These are phyloP conservation scores for Auanema freiburgensis DNA, from an alignment of 2,888 invertebrate genomes.

Conservation along the genomic window DNA sequence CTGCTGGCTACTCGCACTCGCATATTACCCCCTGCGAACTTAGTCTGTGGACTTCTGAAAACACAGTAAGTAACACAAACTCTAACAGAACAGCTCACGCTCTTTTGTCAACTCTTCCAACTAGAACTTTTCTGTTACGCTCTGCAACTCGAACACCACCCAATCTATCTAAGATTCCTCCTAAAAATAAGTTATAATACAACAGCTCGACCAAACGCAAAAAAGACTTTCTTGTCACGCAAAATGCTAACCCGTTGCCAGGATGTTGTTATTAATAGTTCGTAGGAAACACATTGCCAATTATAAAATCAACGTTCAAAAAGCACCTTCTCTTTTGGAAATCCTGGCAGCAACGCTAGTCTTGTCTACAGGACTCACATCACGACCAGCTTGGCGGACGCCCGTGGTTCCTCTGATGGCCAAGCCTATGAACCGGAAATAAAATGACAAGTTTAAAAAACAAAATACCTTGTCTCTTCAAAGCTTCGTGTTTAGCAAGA, in stretches of 20 bases:
- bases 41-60: no score
- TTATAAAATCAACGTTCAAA: neutral
- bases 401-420: slow-evolving; percentile 53
- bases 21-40: no score
- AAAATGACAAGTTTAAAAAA: slow-evolving; percentile 2
- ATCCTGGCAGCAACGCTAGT: slow-evolving; percentile 27
- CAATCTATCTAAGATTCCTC: no score
- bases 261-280: neutral
- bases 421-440: slow-evolving; percentile 26
- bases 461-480: slow-evolving; percentile 37
- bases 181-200: no score
- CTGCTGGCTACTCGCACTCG: no score
- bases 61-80: no score
- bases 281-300: slow-evolving; percentile 4
- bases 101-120: no score
- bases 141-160: no score
- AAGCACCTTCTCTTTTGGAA: slow-evolving; percentile 6
- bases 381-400: slow-evolving; percentile 44
- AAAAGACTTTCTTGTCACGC: neutral
- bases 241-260: neutral
- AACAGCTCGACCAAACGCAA: neutral
- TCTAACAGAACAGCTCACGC: no score
- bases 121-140: no score
- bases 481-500: slow-evolving; percentile 36
- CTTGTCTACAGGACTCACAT: slow-evolving; percentile 39